phyloP scores from a whole-genome alignment of 1,140 invertebrate genomes.

The Lamellibrachia luymesi region DNA sequence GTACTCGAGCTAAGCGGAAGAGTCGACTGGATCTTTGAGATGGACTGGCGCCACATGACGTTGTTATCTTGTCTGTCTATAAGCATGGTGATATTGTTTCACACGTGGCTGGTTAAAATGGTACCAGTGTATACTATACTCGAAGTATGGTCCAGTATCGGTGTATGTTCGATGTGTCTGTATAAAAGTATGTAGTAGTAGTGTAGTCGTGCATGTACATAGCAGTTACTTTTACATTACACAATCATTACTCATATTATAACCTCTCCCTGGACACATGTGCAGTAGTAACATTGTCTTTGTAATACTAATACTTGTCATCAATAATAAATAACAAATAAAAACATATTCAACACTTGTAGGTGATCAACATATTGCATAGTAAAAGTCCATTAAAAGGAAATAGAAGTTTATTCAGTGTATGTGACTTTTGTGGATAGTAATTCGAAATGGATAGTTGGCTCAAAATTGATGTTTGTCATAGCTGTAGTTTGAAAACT shows the following conservation, averaged over 20 bases:
- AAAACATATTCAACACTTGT: background rate
- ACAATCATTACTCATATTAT: background rate
- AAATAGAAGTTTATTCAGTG: background rate
- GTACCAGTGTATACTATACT: background rate
- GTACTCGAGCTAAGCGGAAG: background rate
- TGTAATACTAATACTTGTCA: background rate
- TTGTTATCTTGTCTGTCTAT: background rate
- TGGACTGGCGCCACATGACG: background rate
- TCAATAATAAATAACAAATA: background rate
- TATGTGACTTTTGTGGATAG: background rate
- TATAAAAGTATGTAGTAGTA: background rate
- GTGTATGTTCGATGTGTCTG: background rate
- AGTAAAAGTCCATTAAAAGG: background rate
- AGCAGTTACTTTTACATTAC: constrained; percentile 1
- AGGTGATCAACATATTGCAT: background rate
- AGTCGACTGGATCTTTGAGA: background rate
- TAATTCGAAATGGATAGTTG: background rate
- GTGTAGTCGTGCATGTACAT: background rate
- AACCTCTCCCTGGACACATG: background rate
- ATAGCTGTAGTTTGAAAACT: background rate
- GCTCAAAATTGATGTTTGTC: background rate
- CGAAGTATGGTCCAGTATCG: background rate
- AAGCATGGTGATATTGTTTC: background rate
- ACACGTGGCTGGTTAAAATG: background rate
- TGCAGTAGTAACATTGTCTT: background rate